These are phyloP conservation scores for Toxonevra muliebris DNA, from an alignment of 2,888 invertebrate species.

Conservation along the genomic window DNA sequence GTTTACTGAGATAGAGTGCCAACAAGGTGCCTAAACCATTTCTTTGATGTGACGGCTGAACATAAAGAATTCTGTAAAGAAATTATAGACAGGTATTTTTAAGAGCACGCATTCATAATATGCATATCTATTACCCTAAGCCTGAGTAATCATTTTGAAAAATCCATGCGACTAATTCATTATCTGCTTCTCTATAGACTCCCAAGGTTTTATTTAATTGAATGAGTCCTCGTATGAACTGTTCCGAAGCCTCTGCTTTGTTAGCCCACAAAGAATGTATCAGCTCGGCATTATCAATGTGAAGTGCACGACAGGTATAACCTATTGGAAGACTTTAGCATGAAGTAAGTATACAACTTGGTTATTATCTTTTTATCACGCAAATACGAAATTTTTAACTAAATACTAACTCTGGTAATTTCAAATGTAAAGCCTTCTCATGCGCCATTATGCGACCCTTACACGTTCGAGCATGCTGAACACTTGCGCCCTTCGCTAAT, in stretches of 20 bases:
- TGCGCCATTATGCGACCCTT: slow-evolving; percentile 48
- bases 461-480: slow-evolving; percentile 48
- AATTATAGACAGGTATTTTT: background rate
- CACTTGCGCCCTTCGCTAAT: slow-evolving; percentile 37
- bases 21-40: slow-evolving; percentile 54
- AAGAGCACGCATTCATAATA: background rate
- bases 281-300: slow-evolving; percentile 44
- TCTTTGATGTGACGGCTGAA: slow-evolving; percentile 49
- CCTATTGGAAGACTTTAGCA: slow-evolving; percentile 45
- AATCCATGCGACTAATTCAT: slow-evolving; percentile 54
- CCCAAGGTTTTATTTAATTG: slow-evolving; percentile 50
- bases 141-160: slow-evolving; percentile 61
- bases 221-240: slow-evolving; percentile 52
- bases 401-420: slow-evolving; percentile 39
- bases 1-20: slow-evolving; percentile 47
- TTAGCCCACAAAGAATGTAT: slow-evolving; percentile 54
- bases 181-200: slow-evolving; percentile 44
- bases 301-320: slow-evolving; percentile 45
- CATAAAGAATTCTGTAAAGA: slow-evolving; percentile 52
- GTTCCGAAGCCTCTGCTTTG: slow-evolving; percentile 52
- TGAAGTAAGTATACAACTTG: background rate
- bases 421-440: slow-evolving; percentile 35
- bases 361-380: background rate
- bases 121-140: slow-evolving; percentile 48
- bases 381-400: no score